Conservation (phyloP, 2,113 vertebrate genomes). For the Dendrocopos noguchii region DNA sequence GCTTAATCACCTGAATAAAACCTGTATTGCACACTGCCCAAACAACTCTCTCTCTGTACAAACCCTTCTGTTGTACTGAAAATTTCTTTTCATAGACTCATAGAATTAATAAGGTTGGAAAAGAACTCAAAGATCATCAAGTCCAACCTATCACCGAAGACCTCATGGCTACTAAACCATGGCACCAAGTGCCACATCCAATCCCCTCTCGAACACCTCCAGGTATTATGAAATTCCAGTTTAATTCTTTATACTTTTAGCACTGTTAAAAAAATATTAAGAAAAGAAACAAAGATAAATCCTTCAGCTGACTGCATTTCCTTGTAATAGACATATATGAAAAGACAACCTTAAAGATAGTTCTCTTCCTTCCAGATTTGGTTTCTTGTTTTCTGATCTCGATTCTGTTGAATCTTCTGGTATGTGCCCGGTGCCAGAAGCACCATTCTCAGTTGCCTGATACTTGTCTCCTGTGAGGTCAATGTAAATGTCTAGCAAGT, state of each 20-base stretch:
- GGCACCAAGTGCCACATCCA: too few species aligned
- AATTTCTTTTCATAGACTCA: not conserved
- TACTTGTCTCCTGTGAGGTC: slow-evolving; percentile 89
- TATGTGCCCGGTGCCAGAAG: not conserved
- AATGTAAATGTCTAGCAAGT: slow-evolving; percentile 91
- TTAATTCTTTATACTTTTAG: not conserved
- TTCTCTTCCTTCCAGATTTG: slow-evolving; percentile 86
- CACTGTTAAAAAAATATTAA: not conserved
- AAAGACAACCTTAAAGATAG: slow-evolving; percentile 87
- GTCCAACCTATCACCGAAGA: too few species aligned
- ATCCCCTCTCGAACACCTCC: too few species aligned
- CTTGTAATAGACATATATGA: not conserved
- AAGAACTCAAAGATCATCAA: too few species aligned
- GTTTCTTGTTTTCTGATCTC: slow-evolving; percentile 70
- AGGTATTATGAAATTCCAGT: not conserved
- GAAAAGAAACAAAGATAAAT: not conserved
- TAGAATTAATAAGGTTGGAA: too few species aligned
- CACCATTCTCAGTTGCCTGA: slow-evolving; percentile 7
- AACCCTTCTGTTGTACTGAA: not conserved
- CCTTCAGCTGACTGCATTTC: not conserved
- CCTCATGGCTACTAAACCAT: too few species aligned
- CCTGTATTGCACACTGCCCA: not conserved
- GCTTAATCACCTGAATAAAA: slow-evolving; percentile 17
- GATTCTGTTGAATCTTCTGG: slow-evolving; percentile 38
- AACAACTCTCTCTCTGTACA: not conserved